phyloP scores from a whole-genome alignment of 2,113 vertebrate genomes.

The Cyprinodon tularosa region DNA sequence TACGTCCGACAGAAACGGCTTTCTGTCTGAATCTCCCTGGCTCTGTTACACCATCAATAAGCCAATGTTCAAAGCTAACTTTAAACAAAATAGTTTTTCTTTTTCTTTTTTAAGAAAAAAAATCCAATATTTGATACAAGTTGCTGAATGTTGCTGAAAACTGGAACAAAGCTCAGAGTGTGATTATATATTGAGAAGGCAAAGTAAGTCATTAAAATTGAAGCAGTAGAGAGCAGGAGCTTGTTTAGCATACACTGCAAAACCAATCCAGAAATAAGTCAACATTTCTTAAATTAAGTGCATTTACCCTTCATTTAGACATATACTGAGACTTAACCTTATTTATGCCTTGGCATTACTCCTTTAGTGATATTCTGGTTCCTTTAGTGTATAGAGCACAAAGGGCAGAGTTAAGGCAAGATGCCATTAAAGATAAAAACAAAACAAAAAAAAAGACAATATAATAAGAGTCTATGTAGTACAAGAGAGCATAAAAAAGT shows the following conservation, averaged over 20 bases:
- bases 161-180: conserved; percentile 15
- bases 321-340: too few relatives aligned
- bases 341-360: too few relatives aligned
- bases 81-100: background rate
- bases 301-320: too few relatives aligned
- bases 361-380: too few relatives aligned
- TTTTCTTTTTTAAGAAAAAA: conserved; percentile 2
- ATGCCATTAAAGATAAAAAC: too few relatives aligned
- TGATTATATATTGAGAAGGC: background rate
- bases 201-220: conserved; percentile 24
- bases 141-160: conserved; percentile 24
- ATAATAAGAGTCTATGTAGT: too few relatives aligned
- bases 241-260: background rate
- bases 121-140: conserved; percentile 25
- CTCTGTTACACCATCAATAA: conserved; percentile 47
- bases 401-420: too few relatives aligned
- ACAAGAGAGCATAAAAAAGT: too few relatives aligned
- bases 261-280: too few relatives aligned
- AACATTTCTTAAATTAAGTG: too few relatives aligned
- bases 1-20: conserved; percentile 59
- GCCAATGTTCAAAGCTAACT: conserved; percentile 30
- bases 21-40: conserved; percentile 43
- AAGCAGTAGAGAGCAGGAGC: background rate
- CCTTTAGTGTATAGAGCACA: too few relatives aligned
- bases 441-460: too few relatives aligned